Evolutionary conservation across 1,140 invertebrate genomes (phyloP).

Genomic region (Pararge aegeria): DNA sequence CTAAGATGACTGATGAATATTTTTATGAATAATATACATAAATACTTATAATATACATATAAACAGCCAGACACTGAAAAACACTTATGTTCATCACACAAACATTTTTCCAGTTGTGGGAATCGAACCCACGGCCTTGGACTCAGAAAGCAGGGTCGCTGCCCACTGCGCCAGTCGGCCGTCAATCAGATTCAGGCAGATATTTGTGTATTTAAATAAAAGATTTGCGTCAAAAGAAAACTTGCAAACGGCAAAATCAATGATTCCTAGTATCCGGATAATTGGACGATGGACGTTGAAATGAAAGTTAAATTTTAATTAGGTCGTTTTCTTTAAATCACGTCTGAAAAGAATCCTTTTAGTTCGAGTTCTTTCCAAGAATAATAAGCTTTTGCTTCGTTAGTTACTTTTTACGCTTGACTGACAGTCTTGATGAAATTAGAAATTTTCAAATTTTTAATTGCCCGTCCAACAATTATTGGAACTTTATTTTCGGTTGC

Average conservation of each 20-base stretch:
- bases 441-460: background rate
- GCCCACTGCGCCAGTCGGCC: no score
- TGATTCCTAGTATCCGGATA: constrained; percentile 5
- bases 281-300: constrained; percentile 15
- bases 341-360: constrained; percentile 11
- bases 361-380: background rate
- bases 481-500: background rate
- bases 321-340: constrained; percentile 15
- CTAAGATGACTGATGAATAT: no score
- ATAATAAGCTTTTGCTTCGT: constrained; percentile 4
- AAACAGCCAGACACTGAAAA: no score
- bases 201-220: background rate
- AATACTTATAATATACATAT: no score
- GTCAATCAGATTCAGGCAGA: no score
- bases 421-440: background rate
- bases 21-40: no score
- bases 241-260: constrained; percentile 3
- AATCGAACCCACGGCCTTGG: no score
- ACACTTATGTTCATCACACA: no score
- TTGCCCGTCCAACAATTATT: no score
- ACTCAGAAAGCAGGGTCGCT: no score
- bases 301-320: constrained; percentile 14
- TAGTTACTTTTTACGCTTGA: constrained; percentile 5
- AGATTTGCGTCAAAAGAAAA: background rate
- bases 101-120: no score